Conservation (phyloP, 30 jellyfish, hydroid and myxozoan species). For the Aurelia sp. region DNA sequence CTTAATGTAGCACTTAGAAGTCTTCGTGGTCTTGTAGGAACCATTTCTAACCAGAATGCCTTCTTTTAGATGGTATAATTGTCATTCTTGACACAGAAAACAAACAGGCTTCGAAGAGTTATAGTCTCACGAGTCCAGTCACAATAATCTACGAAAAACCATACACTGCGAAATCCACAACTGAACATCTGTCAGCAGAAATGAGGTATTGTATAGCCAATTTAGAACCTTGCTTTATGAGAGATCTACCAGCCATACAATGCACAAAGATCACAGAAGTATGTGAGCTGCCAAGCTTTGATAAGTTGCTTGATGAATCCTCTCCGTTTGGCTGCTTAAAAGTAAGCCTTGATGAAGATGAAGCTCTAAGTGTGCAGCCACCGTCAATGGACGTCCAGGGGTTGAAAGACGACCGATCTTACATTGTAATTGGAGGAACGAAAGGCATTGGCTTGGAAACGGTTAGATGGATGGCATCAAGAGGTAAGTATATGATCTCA, state of each 20-base stretch:
- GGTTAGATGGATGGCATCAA: slow-evolving; percentile 61
- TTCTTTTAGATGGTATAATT: slow-evolving; percentile 19
- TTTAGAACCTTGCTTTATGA: neutral
- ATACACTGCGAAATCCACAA: no score
- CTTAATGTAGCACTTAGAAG: no score
- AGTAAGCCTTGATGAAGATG: neutral
- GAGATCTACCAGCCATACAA: neutral
- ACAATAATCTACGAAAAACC: no score
- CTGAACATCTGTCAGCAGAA: no score
- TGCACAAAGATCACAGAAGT: no score
- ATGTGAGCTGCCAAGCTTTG: no score
- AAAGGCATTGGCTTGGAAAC: slow-evolving; percentile 59
- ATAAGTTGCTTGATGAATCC: no score
- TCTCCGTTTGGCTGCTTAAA: slow-evolving; percentile 7
- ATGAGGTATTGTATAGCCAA: no score
- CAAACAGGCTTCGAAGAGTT: neutral
- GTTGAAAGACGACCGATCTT: slow-evolving; percentile 48
- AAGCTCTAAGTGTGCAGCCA: neutral
- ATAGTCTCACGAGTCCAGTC: no score
- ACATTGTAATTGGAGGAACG: slow-evolving; percentile 65
- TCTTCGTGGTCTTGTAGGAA: no score
- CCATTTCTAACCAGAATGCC: no score
- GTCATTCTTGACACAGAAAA: slow-evolving; percentile 1
- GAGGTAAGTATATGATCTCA: slow-evolving; percentile 12
- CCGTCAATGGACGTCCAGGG: slow-evolving; percentile 62